Base-by-base conservation (phyloP, 2,113 vertebrate genomes). In the Scalopus aquaticus region DNA sequence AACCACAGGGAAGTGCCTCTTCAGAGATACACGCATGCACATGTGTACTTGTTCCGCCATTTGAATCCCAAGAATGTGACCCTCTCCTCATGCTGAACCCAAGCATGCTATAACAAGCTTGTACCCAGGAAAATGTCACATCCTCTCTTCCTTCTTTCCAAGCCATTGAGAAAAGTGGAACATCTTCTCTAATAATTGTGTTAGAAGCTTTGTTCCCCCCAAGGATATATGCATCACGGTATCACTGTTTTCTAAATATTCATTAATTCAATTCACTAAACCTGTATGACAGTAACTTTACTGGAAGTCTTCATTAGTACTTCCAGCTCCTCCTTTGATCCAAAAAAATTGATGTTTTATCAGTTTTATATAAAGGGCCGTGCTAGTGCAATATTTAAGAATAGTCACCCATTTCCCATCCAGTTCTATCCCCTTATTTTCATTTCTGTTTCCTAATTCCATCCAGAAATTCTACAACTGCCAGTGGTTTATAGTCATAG, bases 271-370 rank as follows among this genome's bases (percentile, higher is more conserved):
- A 22, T 65, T 83, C 46, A 26, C 10, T 46, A 54, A 69, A 28
- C 49, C n/a, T 24, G 7, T 56, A 3, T 73, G 87, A n/a, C 37
- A 39, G 30, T 37, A 90, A 39, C 35, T 39, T 9, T 42, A 3
- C 60, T 19, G 44, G 76, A 26, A 16, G 4, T 12, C n/a, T 81
- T 51, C 35, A 0, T 44, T 19, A 64, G 9, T 44, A 42, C 24
- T 76, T 93, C 16, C 16, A 32, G 9, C 5, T 17, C 24, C n/a
- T 78, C 26, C 7, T 42, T 93, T 69, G 72, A 24, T 22, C 4
- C 39, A 30, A 89, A 62, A n/a, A 92, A 85, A 70, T 37, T 93
- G 87, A 6, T 90, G 9, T 82, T 74, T 73, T 76, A 78, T 92
- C 46, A 62, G 67, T 62, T 39, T 76, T 58, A 24, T 26, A 10